Conservation (phyloP, 2,888 invertebrate genomes). For the Apamea crenata region DNA sequence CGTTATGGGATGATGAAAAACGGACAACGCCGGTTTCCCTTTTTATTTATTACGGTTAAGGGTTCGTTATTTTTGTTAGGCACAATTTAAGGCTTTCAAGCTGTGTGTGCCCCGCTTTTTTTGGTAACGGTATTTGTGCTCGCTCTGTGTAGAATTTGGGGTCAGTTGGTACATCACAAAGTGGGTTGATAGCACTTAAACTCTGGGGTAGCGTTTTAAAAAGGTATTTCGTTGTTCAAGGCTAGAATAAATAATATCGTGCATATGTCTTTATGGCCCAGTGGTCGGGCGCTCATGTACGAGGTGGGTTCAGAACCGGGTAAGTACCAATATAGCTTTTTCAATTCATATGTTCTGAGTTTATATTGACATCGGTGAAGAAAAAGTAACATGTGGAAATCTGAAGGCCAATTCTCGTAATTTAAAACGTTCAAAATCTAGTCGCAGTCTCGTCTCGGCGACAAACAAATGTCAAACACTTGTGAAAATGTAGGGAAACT, state of each 20-base stretch:
- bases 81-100: conserved; percentile 47
- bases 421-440: too few relatives aligned
- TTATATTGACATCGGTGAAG: not conserved
- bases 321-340: not conserved
- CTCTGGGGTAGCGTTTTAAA: conserved; percentile 8
- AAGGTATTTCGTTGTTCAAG: conserved; percentile 21
- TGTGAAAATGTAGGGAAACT: too few relatives aligned
- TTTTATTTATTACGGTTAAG: conserved; percentile 60
- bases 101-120: conserved; percentile 42
- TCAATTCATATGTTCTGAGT: not conserved
- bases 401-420: too few relatives aligned
- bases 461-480: too few relatives aligned
- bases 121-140: conserved; percentile 38
- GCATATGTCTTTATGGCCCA: not conserved
- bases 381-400: not conserved
- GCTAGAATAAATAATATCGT: conserved; percentile 23
- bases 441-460: too few relatives aligned
- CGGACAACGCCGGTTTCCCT: conserved; percentile 33
- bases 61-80: conserved; percentile 59
- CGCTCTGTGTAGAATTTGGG: conserved; percentile 25
- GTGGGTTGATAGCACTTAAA: conserved; percentile 40
- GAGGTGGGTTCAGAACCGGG: not conserved
- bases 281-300: not conserved
- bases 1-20: conserved; percentile 56
- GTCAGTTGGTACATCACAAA: conserved; percentile 32